phyloP scores from a whole-genome alignment of 1,140 invertebrate genomes.

The Drosophila sturtevanti region DNA sequence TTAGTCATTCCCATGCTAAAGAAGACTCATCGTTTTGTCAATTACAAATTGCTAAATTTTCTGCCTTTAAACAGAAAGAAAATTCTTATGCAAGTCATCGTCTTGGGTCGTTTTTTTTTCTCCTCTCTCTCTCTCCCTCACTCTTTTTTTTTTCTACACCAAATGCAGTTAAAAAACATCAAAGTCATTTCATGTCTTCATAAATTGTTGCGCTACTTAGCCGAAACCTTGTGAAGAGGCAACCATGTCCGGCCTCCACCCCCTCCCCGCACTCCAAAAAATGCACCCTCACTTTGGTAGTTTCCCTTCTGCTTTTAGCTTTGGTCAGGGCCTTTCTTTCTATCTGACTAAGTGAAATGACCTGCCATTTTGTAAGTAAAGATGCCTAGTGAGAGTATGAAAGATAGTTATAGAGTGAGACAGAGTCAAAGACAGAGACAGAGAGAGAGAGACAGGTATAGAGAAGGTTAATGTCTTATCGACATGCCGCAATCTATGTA shows the following conservation, averaged over 20 bases:
- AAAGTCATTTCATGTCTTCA: constrained; percentile 79
- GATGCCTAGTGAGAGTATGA: constrained; percentile 11
- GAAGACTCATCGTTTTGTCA: constrained; percentile 53
- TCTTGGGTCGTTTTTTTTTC: not conserved
- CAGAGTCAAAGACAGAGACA: not conserved
- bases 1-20: constrained; percentile 35
- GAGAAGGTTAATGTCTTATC: constrained; percentile 77
- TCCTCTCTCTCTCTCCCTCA: not conserved
- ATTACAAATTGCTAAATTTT: constrained; percentile 67
- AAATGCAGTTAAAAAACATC: constrained; percentile 54
- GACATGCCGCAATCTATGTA: constrained; percentile 80
- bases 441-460: constrained; percentile 29
- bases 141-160: not conserved
- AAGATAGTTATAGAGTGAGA: constrained; percentile 31
- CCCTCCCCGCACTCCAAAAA: constrained; percentile 7
- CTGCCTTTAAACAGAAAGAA: constrained; percentile 26
- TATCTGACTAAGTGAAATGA: constrained; percentile 74
- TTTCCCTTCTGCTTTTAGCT: no score
- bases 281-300: constrained; percentile 7
- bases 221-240: constrained; percentile 19
- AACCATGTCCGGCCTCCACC: constrained; percentile 27
- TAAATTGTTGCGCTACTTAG: constrained; percentile 67
- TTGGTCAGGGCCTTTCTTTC: constrained; percentile 33
- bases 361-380: constrained; percentile 69
- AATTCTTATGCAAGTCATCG: constrained; percentile 60